Conservation (phyloP, 2,888 invertebrate genomes). For the Pteria penguin region DNA sequence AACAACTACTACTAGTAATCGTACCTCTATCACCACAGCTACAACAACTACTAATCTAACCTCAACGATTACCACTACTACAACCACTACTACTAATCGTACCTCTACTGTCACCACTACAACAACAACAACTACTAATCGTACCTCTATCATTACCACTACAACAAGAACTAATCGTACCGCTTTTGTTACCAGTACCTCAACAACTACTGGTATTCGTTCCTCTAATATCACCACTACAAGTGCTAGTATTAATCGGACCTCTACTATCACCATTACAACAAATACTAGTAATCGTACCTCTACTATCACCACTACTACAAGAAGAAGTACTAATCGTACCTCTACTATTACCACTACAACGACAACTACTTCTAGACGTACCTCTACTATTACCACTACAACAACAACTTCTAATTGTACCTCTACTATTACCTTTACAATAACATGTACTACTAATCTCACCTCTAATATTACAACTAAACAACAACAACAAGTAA, state of each 20-base stretch:
- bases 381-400: too few relatives aligned
- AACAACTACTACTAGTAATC: conserved; percentile 32
- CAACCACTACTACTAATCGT: not conserved
- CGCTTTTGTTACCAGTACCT: not conserved
- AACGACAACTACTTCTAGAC: conserved; percentile 7
- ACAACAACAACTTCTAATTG: too few relatives aligned
- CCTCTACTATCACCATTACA: not conserved
- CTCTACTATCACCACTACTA: not conserved
- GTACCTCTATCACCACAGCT: too few relatives aligned
- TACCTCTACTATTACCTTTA: too few relatives aligned
- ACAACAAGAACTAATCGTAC: not conserved
- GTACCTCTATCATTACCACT: not conserved
- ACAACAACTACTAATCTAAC: conserved; percentile 7
- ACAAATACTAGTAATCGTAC: not conserved
- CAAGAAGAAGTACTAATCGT: too few relatives aligned
- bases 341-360: not conserved
- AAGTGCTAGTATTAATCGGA: conserved; percentile 11
- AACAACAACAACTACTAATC: not conserved
- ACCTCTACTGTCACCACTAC: not conserved
- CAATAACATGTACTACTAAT: conserved; percentile 27
- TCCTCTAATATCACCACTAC: conserved; percentile 5
- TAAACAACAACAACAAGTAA: conserved; percentile 17
- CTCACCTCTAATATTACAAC: not conserved
- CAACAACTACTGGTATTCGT: not conserved
- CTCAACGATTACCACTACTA: conserved; percentile 2